Conservation (phyloP, 2,888 invertebrate species). For the Lypha dubia region DNA sequence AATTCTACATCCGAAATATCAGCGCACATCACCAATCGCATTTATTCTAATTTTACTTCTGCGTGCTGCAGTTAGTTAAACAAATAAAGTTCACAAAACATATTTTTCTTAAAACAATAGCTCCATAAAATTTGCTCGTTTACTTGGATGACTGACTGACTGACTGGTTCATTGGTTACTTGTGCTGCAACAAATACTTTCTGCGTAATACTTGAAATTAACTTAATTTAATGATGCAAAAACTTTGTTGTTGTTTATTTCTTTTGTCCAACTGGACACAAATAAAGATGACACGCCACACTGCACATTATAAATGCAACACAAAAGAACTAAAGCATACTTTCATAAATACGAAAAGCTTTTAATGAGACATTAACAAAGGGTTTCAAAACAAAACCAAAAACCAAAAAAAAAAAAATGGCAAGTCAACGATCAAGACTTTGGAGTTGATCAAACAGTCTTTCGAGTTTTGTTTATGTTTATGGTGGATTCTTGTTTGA, state of each 20-base stretch:
- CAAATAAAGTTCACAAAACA: neutral
- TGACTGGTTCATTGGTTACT: conserved; percentile 37
- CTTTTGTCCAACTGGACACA: conserved; percentile 48
- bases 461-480: conserved; percentile 47
- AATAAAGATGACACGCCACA: conserved; percentile 17
- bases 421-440: conserved; percentile 4
- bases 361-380: conserved; percentile 62
- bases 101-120: conserved; percentile 15
- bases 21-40: neutral
- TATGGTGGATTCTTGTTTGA: conserved; percentile 27
- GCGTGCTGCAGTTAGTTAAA: neutral
- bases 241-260: conserved; percentile 50
- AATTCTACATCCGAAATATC: too few relatives aligned
- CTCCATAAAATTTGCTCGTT: conserved; percentile 19
- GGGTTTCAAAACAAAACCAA: conserved; percentile 20
- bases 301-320: conserved; percentile 41
- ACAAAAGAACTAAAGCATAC: conserved; percentile 21
- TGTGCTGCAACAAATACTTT: conserved; percentile 35
- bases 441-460: conserved; percentile 21
- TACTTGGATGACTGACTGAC: conserved; percentile 12
- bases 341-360: conserved; percentile 38
- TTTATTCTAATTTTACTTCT: conserved; percentile 12
- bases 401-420: conserved; percentile 16
- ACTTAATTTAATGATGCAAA: conserved; percentile 73
- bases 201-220: conserved; percentile 69